A percentile compares a stretch with the other conserved stretches of the same genome.
These are phyloP conservation scores for Acleris literana DNA, from an alignment of 2,888 invertebrate genomes.

Conservation along the genomic window DNA sequence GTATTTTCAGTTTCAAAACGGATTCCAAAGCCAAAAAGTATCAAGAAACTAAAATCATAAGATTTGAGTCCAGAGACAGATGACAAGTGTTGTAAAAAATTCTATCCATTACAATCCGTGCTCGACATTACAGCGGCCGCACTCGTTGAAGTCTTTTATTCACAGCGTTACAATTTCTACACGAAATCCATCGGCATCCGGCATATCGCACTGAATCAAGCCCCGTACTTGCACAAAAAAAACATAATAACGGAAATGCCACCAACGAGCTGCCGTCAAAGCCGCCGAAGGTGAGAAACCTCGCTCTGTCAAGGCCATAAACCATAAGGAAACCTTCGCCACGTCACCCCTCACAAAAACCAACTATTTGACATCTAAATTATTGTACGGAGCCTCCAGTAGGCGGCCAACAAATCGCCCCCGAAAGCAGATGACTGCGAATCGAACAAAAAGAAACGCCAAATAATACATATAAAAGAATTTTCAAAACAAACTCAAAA, in stretches of 20 bases:
- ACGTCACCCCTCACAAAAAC: conserved; percentile 71
- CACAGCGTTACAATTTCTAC: conserved; percentile 10
- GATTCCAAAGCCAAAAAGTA: too few species aligned
- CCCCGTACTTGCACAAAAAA: conserved; percentile 45
- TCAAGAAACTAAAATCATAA: too few species aligned
- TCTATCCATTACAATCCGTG: neutral
- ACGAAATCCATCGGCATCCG: conserved; percentile 25
- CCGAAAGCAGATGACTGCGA: conserved; percentile 71
- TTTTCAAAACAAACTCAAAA: conserved; percentile 84
- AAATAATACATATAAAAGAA: conserved; percentile 83
- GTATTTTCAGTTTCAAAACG: too few species aligned
- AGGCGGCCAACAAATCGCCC: conserved; percentile 73
- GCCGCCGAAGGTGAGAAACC: conserved; percentile 72
- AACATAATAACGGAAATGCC: conserved; percentile 75
- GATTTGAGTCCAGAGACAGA: neutral
- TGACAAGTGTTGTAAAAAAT: neutral
- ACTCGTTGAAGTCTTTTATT: conserved; percentile 72
- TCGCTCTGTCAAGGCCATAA: conserved; percentile 74
- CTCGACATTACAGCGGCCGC: neutral
- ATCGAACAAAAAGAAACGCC: conserved; percentile 74
- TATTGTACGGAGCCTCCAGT: conserved; percentile 74
- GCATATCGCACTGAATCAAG: conserved; percentile 15
- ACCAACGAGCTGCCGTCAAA: conserved; percentile 74
- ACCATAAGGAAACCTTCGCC: conserved; percentile 77
- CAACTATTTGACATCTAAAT: conserved; percentile 82